phyloP scores from a whole-genome alignment of 2,888 invertebrate species.

The Drosophila antonietae region DNA sequence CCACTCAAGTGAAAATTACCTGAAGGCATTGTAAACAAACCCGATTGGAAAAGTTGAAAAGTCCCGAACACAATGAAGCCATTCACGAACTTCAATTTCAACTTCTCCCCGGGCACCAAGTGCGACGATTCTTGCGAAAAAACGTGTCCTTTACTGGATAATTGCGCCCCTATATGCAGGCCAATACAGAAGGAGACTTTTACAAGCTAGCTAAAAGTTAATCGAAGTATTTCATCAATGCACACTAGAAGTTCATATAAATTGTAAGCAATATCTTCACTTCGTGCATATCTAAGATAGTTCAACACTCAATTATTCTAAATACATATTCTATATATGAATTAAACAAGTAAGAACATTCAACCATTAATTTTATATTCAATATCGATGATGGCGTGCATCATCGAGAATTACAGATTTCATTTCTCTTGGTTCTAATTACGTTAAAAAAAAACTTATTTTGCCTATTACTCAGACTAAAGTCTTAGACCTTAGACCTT shows the following conservation, averaged over 20 bases:
- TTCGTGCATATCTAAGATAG: background rate
- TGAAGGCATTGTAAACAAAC: background rate
- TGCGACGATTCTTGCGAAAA: constrained; percentile 20
- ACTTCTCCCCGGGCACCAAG: constrained; percentile 81
- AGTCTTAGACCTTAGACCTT: background rate
- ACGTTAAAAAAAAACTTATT: background rate
- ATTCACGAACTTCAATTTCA: constrained; percentile 82
- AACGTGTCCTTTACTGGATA: constrained; percentile 17
- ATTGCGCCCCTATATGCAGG: constrained; percentile 27
- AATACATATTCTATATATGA: background rate
- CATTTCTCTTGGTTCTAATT: background rate
- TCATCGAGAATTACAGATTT: background rate
- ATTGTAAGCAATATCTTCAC: constrained; percentile 3
- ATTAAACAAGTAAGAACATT: background rate
- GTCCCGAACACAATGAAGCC: constrained; percentile 74
- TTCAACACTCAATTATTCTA: background rate
- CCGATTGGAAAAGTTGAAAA: background rate
- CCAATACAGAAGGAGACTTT: constrained; percentile 9
- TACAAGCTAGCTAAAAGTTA: constrained; percentile 1
- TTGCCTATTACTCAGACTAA: background rate
- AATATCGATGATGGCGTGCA: background rate
- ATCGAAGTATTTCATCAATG: background rate
- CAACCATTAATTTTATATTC: background rate
- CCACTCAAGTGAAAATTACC: constrained; percentile 5
- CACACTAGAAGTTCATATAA: constrained; percentile 3